Evolutionary conservation across 2,797 vertebrate species (phyloP).

Genomic region (Megaceryle alcyon): DNA sequence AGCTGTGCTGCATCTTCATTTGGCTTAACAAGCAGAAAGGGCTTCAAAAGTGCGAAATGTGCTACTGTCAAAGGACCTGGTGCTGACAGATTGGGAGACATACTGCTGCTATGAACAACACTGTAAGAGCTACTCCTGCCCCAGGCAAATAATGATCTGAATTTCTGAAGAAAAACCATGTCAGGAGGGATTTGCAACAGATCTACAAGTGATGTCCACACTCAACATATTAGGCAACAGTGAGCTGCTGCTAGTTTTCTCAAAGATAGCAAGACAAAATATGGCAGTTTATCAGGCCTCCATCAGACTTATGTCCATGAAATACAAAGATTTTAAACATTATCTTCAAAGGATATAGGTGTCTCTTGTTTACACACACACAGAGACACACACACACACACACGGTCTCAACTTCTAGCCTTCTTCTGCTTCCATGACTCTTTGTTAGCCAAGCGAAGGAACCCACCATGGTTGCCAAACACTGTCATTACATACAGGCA

Average conservation of each 20-base stretch:
- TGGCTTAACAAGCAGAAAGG: constrained; percentile 26
- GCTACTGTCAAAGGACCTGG: background rate
- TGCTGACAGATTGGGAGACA: constrained; percentile 22
- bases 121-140: constrained; percentile 24
- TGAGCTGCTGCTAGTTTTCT: background rate
- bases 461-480: background rate
- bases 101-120: constrained; percentile 3
- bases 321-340: background rate
- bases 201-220: background rate
- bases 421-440: background rate
- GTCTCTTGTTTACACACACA: background rate
- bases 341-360: background rate
- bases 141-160: constrained; percentile 21
- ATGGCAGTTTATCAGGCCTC: background rate
- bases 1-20: constrained; percentile 15
- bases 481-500: background rate
- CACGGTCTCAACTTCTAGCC: background rate
- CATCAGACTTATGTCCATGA: background rate
- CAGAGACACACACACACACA: background rate
- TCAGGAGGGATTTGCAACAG: background rate
- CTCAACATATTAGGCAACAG: background rate
- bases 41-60: background rate
- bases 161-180: background rate
- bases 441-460: background rate
- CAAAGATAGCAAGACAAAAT: background rate